Percentiles rank a stretch among this genome's conserved stretches.
These are phyloP conservation scores for Amphilophus citrinellus DNA, from an alignment of 2,113 vertebrate species.

Conservation along the genomic window DNA sequence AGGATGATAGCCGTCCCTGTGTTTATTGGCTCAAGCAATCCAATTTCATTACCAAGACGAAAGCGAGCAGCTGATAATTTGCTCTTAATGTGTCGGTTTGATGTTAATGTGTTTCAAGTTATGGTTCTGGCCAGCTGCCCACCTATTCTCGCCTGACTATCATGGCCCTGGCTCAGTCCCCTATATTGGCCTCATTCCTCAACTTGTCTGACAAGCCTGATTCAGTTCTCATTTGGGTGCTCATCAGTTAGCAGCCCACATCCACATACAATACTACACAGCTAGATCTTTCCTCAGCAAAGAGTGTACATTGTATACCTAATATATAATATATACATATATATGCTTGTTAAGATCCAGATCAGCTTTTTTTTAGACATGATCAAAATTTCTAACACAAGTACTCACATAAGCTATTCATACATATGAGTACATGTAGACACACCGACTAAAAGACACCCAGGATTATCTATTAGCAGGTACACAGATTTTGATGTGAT, in stretches of 20 bases:
- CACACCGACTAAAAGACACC: not conserved
- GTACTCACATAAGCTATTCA: constrained; percentile 8
- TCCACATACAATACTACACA: constrained; percentile 31
- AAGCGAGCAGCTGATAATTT: constrained; percentile 72
- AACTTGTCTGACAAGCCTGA: constrained; percentile 63
- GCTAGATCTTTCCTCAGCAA: constrained; percentile 55
- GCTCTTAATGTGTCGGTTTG: constrained; percentile 73
- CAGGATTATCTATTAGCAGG: not conserved
- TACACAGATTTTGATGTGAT: constrained; percentile 22
- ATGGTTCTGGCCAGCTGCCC: constrained; percentile 70
- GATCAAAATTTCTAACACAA: constrained; percentile 23
- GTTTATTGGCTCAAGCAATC: constrained; percentile 63
- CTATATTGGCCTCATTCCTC: constrained; percentile 66
- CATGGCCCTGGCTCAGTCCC: constrained; percentile 50
- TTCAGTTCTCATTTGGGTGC: constrained; percentile 63
- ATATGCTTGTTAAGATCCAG: constrained; percentile 17
- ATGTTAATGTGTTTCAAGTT: constrained; percentile 76
- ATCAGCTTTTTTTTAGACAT: constrained; percentile 31
- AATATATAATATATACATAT: constrained; percentile 1
- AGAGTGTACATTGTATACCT: constrained; percentile 43
- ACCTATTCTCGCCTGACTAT: constrained; percentile 58
- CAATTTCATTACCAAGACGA: constrained; percentile 64
- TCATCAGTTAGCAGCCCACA: constrained; percentile 55
- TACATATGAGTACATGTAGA: not conserved
- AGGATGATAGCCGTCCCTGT: constrained; percentile 46